A percentile compares a stretch with the other conserved stretches of the same genome.
Evolutionary conservation across 2,797 vertebrate genomes (phyloP).

Genomic region (Gallinago nigripennis): DNA sequence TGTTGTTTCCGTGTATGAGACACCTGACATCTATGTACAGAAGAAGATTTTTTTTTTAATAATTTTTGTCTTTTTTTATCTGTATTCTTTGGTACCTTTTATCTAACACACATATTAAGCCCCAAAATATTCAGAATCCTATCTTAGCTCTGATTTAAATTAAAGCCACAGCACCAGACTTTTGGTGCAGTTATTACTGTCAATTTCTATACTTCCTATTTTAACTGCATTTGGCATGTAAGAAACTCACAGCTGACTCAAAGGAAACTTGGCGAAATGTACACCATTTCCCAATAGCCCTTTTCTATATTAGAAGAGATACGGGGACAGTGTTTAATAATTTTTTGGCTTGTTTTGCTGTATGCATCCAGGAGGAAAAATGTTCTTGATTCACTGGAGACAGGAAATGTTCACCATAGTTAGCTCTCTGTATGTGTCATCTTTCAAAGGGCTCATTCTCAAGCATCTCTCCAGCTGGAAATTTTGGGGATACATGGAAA

Average conservation of each 20-base stretch:
- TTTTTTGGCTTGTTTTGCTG: slow-evolving; percentile 10
- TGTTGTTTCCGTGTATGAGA: not conserved
- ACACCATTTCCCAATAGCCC: slow-evolving; percentile 11
- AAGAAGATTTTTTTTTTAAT: not conserved
- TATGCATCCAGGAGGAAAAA: not conserved
- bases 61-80: not conserved
- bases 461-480: not conserved
- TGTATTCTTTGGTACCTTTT: not conserved
- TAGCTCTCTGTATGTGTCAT: not conserved
- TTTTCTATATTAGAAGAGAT: not conserved
- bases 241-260: not conserved
- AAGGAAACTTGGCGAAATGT: slow-evolving; percentile 4
- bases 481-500: not conserved
- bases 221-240: not conserved
- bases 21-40: not conserved
- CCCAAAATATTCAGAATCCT: not conserved
- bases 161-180: not conserved
- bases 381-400: not conserved
- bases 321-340: not conserved
- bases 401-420: not conserved
- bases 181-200: not conserved
- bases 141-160: not conserved
- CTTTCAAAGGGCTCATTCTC: not conserved
- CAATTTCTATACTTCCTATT: not conserved
- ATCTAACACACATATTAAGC: not conserved